Percentiles rank a stretch among this genome's conserved stretches.
phyloP scores from a whole-genome alignment of 2,888 invertebrate species.

The Chalcosyrphus nemorum region DNA sequence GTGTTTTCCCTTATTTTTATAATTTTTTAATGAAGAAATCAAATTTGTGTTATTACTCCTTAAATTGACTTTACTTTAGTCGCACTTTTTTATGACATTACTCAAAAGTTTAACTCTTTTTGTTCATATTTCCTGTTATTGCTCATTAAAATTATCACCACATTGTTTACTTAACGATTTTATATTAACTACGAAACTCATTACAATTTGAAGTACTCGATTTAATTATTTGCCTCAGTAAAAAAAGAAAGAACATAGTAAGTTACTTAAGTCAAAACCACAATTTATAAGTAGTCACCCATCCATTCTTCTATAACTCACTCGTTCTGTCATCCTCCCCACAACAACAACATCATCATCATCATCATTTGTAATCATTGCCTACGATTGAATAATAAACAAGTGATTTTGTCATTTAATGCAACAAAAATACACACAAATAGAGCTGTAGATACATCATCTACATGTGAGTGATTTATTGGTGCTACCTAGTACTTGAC shows the following conservation, averaged over 20 bases:
- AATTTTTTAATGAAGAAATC: no score
- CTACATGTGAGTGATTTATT: not conserved
- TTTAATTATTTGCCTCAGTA: not conserved
- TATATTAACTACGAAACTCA: constrained; percentile 9
- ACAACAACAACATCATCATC: constrained; percentile 17
- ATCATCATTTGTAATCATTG: constrained; percentile 15
- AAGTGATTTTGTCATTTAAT: constrained; percentile 48
- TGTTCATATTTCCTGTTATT: not conserved
- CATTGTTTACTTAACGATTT: not conserved
- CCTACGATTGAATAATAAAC: constrained; percentile 43
- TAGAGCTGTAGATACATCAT: not conserved
- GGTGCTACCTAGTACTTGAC: not conserved
- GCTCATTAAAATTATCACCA: not conserved
- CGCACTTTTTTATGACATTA: not conserved
- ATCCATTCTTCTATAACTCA: constrained; percentile 30
- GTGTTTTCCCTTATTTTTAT: no score
- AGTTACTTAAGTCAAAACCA: constrained; percentile 43
- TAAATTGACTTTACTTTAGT: not conserved
- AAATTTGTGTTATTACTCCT: no score
- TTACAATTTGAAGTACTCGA: not conserved
- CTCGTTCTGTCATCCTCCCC: constrained; percentile 12
- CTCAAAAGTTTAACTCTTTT: not conserved
- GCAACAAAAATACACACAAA: constrained; percentile 4
- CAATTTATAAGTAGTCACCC: constrained; percentile 38
- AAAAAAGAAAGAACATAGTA: constrained; percentile 5